Evolutionary conservation across 2,113 vertebrate genomes (phyloP).

Genomic region (Labeo catla): DNA sequence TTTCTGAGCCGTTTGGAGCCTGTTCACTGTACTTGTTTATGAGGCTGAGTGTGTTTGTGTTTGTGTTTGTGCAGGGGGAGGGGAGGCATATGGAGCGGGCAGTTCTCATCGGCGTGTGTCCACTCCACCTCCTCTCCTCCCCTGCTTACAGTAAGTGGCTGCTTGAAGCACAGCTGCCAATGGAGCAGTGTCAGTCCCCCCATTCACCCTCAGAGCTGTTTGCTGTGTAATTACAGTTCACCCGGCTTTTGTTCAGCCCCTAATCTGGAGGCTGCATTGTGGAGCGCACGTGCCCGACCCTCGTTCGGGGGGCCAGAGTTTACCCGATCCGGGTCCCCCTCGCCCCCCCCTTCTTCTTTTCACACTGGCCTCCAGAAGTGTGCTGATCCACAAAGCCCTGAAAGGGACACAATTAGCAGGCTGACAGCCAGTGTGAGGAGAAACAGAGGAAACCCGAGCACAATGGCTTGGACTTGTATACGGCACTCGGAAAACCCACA

Average conservation of each 20-base stretch:
- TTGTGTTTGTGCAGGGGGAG: slow-evolving; percentile 45
- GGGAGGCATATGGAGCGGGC: slow-evolving; percentile 41
- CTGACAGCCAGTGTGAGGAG: slow-evolving; percentile 62
- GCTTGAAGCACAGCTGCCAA: slow-evolving; percentile 71
- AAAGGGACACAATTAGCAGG: slow-evolving; percentile 68
- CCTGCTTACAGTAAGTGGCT: slow-evolving; percentile 58
- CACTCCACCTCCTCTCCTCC: slow-evolving; percentile 36
- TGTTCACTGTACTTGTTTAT: background rate
- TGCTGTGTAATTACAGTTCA: slow-evolving; percentile 73
- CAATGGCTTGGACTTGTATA: slow-evolving; percentile 73
- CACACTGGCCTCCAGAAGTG: slow-evolving; percentile 69
- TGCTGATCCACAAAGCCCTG: slow-evolving; percentile 71
- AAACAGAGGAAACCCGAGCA: slow-evolving; percentile 65
- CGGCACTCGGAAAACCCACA: slow-evolving; percentile 66
- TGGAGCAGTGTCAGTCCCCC: slow-evolving; percentile 62
- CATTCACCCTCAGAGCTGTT: slow-evolving; percentile 54
- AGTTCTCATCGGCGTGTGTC: slow-evolving; percentile 13
- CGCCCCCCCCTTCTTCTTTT: slow-evolving; percentile 56
- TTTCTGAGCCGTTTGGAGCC: background rate
- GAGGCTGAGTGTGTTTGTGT: background rate
- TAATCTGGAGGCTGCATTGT: slow-evolving; percentile 75
- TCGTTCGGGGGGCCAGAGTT: slow-evolving; percentile 57
- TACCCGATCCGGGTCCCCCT: background rate
- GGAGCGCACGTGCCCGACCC: slow-evolving; percentile 69
- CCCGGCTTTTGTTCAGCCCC: slow-evolving; percentile 69